Conservation (phyloP, 2,113 vertebrate species). For the Marmota flaviventris region DNA sequence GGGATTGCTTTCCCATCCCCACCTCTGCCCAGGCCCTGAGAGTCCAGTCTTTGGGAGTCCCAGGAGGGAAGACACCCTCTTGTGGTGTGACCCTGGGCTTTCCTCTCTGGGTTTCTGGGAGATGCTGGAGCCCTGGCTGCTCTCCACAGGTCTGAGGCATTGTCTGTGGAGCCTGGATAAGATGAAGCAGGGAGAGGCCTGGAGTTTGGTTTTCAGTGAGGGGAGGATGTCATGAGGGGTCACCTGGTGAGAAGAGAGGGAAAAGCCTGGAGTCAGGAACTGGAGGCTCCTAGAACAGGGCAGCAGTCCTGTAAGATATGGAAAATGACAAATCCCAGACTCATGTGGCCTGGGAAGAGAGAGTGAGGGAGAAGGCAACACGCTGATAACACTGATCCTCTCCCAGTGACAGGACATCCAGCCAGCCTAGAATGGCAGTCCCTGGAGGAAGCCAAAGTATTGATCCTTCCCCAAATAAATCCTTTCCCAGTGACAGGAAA, state of each 20-base stretch:
- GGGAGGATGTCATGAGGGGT: not conserved
- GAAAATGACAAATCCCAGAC: too few species aligned
- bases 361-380: too few species aligned
- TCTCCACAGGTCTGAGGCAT: fast-evolving
- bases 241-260: not conserved
- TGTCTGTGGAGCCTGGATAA: not conserved
- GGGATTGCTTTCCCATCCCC: not conserved
- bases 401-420: too few species aligned
- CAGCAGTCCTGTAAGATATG: too few species aligned
- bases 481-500: too few species aligned
- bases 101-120: not conserved
- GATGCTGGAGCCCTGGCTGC: not conserved
- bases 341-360: too few species aligned
- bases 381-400: too few species aligned
- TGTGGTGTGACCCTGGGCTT: not conserved
- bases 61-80: not conserved
- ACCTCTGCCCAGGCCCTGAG: not conserved
- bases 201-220: not conserved
- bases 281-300: not conserved
- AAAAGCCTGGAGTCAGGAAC: not conserved
- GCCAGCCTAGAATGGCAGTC: too few species aligned
- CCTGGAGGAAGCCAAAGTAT: too few species aligned
- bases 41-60: not conserved
- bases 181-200: not conserved
- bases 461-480: too few species aligned